Percentiles rank a stretch among this genome's conserved stretches.
Evolutionary conservation across 2,797 vertebrate genomes (phyloP).

Genomic region (Ctenopoma kingsleyae): DNA sequence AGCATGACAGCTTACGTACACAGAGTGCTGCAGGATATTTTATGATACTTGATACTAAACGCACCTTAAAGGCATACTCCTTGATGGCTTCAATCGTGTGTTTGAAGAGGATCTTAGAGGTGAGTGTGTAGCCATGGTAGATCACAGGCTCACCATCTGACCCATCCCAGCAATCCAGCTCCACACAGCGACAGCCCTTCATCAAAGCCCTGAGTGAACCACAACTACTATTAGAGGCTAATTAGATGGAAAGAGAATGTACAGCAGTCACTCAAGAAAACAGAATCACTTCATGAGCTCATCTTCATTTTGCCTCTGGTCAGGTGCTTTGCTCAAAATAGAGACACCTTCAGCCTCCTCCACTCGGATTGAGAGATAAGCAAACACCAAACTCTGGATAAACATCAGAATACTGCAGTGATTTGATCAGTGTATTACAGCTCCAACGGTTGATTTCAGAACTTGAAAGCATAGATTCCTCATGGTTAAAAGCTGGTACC

Average conservation of each 20-base stretch:
- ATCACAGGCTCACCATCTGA: slow-evolving; percentile 91
- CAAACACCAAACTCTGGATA: background rate
- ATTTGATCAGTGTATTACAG: background rate
- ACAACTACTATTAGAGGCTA: background rate
- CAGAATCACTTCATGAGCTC: background rate
- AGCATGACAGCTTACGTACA: background rate
- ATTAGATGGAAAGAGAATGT: too few species aligned
- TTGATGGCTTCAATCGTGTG: slow-evolving; percentile 92
- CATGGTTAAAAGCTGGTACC: slow-evolving; percentile 36
- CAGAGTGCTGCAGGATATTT: background rate
- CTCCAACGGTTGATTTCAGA: background rate
- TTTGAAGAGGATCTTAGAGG: slow-evolving; percentile 95
- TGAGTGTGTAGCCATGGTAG: slow-evolving; percentile 97
- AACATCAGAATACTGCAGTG: slow-evolving; percentile 17
- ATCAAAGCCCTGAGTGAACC: slow-evolving; percentile 88
- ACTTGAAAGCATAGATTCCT: background rate
- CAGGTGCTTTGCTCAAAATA: too few species aligned
- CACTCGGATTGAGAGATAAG: background rate
- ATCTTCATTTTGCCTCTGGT: too few species aligned
- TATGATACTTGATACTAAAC: background rate
- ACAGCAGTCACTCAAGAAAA: background rate
- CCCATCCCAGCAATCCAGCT: slow-evolving; percentile 97
- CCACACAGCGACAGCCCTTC: slow-evolving; percentile 96
- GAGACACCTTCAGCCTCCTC: background rate
- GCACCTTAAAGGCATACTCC: slow-evolving; percentile 95